A percentile compares a stretch with the other conserved stretches of the same genome.
These are phyloP conservation scores for Peucedramus taeniatus DNA, from an alignment of 2,113 vertebrate species.

Conservation along the genomic window DNA sequence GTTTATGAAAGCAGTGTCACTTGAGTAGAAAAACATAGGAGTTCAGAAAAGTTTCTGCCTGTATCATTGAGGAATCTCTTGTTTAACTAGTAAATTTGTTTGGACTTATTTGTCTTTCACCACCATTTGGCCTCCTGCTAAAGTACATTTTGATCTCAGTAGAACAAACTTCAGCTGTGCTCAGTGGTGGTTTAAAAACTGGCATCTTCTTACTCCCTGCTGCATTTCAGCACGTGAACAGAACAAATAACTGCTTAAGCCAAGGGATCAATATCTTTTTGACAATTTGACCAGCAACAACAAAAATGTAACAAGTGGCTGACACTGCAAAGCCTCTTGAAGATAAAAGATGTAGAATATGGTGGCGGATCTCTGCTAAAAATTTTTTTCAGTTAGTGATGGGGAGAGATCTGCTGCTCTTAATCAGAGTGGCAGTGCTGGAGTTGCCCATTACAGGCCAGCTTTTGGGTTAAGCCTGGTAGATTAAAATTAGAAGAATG, in stretches of 20 bases:
- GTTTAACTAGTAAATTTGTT: constrained; percentile 8
- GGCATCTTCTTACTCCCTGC: neutral
- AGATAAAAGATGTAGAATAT: neutral
- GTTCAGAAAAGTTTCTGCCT: neutral
- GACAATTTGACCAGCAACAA: neutral
- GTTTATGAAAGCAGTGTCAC: neutral
- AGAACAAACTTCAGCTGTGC: neutral
- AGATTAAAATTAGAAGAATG: neutral
- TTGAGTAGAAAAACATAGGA: neutral
- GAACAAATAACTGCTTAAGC: neutral
- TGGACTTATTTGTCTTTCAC: neutral
- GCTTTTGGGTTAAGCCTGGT: neutral
- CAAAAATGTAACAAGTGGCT: neutral
- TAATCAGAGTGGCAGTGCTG: neutral
- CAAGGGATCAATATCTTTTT: neutral
- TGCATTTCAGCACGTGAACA: neutral
- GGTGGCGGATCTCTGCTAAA: neutral
- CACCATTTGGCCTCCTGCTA: neutral
- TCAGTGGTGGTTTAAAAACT: neutral
- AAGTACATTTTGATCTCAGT: neutral
- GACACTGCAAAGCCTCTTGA: neutral
- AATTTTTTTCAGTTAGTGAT: neutral
- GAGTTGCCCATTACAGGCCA: neutral
- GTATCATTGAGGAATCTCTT: neutral
- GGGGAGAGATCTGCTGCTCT: neutral